A percentile compares a stretch with the other conserved stretches of the same genome.
Evolutionary conservation across 2,888 invertebrate species (phyloP).

Genomic region (Hylaea fasciaria): DNA sequence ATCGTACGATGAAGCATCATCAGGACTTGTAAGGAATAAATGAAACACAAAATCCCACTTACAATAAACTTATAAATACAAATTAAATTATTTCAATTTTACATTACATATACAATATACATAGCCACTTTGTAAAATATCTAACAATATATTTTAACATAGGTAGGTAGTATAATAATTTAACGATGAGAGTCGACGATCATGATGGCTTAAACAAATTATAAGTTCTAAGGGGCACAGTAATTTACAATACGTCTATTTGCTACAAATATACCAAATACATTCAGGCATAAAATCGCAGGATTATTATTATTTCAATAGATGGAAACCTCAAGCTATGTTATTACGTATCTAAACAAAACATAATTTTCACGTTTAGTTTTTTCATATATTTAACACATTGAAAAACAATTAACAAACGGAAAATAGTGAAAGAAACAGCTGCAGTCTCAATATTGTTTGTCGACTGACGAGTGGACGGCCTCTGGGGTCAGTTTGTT

Average conservation of each 20-base stretch:
- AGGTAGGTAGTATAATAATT: slow-evolving; percentile 47
- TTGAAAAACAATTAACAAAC: no score
- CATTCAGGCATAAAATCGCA: background rate
- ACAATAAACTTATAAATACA: slow-evolving; percentile 72
- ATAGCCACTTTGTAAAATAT: slow-evolving; percentile 79
- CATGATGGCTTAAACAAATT: slow-evolving; percentile 67
- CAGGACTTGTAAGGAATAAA: slow-evolving; percentile 13
- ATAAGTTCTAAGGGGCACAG: slow-evolving; percentile 58
- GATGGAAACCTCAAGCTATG: no score
- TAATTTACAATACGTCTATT: slow-evolving; percentile 5
- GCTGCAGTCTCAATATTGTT: no score
- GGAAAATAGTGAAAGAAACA: no score
- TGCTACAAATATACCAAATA: no score
- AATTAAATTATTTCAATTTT: slow-evolving; percentile 72
- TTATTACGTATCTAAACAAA: no score
- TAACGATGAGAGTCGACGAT: slow-evolving; percentile 47
- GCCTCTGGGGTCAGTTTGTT: no score
- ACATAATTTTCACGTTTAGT: no score
- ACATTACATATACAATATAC: slow-evolving; percentile 74
- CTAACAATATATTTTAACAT: slow-evolving; percentile 58
- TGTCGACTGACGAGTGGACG: no score
- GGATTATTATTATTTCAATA: background rate
- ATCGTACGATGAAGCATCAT: background rate
- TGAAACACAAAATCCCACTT: slow-evolving; percentile 70
- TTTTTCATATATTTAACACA: no score